Base-by-base conservation (phyloP, 2,888 invertebrate genomes). In the Danaus chrysippus region DNA sequence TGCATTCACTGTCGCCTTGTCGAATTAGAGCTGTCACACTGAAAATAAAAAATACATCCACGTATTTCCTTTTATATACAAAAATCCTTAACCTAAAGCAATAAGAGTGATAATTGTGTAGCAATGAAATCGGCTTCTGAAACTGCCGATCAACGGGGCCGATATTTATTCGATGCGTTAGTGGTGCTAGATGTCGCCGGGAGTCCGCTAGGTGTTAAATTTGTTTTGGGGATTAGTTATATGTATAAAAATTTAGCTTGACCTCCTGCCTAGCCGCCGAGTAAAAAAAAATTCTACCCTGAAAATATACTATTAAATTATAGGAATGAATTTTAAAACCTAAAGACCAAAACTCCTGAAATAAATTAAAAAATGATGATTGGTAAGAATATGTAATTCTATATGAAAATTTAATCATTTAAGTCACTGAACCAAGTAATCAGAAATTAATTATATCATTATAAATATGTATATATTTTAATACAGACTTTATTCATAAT, bases 1-100 rank as follows among this genome's bases (percentile, higher is more conserved):
- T 90, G 89, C 87, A 80, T 86, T 89, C 87, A 86, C 86, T 86
- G 82, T 77, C 79, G 76, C 79, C 76, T 77, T 76, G 79, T 88
- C 83, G 82, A 87, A 89, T 88, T 89, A 87, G 89, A 84, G 78
- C 84, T 75, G 69, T 71, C 75, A 66, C 70, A 63, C 66, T 71
- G 63, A 79, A 83, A 84, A 81, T 77, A 83, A 81, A 71, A 80
- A 79, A 80, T 79, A 76, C 70, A 70, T 44, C 49, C 42, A 57
- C 56, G 63, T 64, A 59, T 65, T 56, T 58, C 55, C 52, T 55
- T 64, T 54, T 59, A 64, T 56, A 53, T 58, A 70, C 67, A 62
- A 62, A 61, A 66, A 61, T 64, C 63, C 60, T 67, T 68, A 67
- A 60, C 66, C 17, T 41, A 54, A 61, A 54, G 55, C n/a, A 10